Evolutionary conservation across 2,888 invertebrate species (phyloP).

Genomic region (Tiphia femorata): DNA sequence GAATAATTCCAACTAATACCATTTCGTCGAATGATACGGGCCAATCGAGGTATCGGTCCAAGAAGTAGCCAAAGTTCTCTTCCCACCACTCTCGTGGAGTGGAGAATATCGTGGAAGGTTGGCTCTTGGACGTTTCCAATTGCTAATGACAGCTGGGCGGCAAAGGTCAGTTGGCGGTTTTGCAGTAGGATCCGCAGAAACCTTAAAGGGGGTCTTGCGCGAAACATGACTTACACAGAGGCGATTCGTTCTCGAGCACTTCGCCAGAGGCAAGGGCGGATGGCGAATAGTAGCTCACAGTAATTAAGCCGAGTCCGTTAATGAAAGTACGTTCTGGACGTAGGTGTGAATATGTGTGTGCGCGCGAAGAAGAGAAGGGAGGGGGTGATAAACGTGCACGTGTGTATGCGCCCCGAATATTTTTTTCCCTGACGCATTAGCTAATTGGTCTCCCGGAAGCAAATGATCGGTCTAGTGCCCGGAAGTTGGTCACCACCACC

Average conservation of each 20-base stretch:
- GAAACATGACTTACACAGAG: background rate
- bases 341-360: too few species aligned
- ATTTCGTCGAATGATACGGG: too few species aligned
- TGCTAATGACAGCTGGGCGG: background rate
- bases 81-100: too few species aligned
- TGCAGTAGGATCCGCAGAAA: background rate
- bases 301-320: constrained; percentile 30
- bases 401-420: constrained; percentile 16
- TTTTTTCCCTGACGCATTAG: constrained; percentile 45
- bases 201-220: background rate
- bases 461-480: constrained; percentile 14
- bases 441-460: constrained; percentile 29
- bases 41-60: too few species aligned
- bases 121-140: background rate
- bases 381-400: too few species aligned
- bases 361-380: too few species aligned
- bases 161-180: background rate
- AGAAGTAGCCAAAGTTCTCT: too few species aligned
- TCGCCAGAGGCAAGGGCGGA: background rate
- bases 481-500: too few species aligned
- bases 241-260: background rate
- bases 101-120: background rate
- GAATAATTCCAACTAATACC: too few species aligned
- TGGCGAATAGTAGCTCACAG: background rate
- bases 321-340: constrained; percentile 21